Evolutionary conservation across 2,113 vertebrate genomes (phyloP).

Genomic region (Lipophrys pholis): DNA sequence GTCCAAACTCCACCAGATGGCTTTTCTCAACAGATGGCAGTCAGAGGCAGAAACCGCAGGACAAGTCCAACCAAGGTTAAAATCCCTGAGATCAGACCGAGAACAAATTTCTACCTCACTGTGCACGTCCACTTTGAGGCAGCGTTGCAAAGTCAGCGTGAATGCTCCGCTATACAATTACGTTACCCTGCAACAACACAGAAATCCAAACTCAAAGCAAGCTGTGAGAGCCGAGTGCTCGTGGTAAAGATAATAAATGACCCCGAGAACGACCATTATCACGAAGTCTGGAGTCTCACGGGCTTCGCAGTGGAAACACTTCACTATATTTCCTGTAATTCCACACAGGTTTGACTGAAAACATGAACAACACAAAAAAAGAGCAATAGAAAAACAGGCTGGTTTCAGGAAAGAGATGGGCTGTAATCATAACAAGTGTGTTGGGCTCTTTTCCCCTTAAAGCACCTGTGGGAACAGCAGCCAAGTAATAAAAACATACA

Average conservation of each 20-base stretch:
- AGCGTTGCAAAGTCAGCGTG: constrained; percentile 35
- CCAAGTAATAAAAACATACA: constrained; percentile 71
- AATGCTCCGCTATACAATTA: constrained; percentile 8
- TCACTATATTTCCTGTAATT: constrained; percentile 60
- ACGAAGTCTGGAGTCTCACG: constrained; percentile 30
- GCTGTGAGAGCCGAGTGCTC: constrained; percentile 27
- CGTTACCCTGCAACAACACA: constrained; percentile 27
- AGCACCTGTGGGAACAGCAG: constrained; percentile 73
- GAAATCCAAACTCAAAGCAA: constrained; percentile 23
- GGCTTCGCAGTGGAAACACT: constrained; percentile 50
- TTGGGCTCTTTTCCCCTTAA: constrained; percentile 32
- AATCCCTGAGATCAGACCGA: constrained; percentile 10
- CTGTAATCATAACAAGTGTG: constrained; percentile 68
- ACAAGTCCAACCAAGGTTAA: constrained; percentile 14
- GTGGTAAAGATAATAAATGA: constrained; percentile 62
- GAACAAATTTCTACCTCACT: constrained; percentile 24
- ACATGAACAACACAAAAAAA: constrained; percentile 20
- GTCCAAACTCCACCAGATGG: constrained; percentile 37
- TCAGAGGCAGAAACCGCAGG: constrained; percentile 25
- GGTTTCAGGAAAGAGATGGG: constrained; percentile 46
- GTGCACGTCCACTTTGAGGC: not conserved
- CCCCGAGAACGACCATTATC: constrained; percentile 49
- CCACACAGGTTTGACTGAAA: constrained; percentile 28
- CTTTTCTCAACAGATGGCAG: constrained; percentile 32
- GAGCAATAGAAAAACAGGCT: constrained; percentile 21